Conservation (phyloP, 2,797 vertebrate species). For the Heterohyrax brucei region DNA sequence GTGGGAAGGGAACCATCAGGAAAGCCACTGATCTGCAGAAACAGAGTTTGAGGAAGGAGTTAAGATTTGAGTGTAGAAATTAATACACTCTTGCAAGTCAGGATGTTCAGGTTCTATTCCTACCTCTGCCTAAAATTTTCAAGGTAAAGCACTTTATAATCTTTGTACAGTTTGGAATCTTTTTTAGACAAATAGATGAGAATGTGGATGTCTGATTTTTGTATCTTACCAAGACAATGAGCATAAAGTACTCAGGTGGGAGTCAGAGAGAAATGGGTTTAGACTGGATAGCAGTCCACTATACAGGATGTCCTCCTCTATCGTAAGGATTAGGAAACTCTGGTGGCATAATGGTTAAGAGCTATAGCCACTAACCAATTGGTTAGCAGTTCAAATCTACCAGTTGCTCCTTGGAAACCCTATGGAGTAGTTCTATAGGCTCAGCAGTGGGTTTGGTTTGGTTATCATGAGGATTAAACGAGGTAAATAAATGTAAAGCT, state of each 20-base stretch:
- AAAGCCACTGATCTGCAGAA: neutral
- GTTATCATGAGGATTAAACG: neutral
- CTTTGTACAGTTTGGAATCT: neutral
- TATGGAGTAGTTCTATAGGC: too few species aligned
- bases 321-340: neutral
- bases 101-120: neutral
- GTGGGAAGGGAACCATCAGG: neutral
- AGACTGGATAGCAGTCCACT: neutral
- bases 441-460: too few species aligned
- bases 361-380: too few species aligned
- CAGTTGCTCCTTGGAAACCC: too few species aligned
- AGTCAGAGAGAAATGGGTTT: neutral
- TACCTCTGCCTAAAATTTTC: constrained; percentile 27
- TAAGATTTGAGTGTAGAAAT: neutral
- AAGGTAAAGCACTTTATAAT: neutral
- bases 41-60: neutral
- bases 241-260: neutral
- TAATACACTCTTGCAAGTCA: neutral
- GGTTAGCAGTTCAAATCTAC: too few species aligned
- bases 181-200: constrained; percentile 54
- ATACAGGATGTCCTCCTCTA: neutral
- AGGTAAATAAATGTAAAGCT: constrained; percentile 1
- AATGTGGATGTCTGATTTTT: constrained; percentile 37
- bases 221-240: neutral
- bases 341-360: too few species aligned